Percentiles rank a stretch among this genome's conserved stretches.
Evolutionary conservation across 2,888 invertebrate species (phyloP).

Genomic region (Hipparchia semele): DNA sequence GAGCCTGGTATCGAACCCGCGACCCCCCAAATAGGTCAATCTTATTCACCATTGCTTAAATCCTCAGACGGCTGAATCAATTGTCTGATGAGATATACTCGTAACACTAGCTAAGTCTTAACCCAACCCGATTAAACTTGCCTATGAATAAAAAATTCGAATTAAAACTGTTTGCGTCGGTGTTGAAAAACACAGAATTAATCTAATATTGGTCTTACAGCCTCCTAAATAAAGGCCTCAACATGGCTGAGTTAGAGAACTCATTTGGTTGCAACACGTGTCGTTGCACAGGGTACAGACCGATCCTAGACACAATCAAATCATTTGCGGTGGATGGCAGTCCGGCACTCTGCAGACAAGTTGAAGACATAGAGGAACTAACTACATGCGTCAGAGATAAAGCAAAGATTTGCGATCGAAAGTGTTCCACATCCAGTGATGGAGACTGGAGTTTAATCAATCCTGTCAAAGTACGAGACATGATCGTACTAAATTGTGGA

Average conservation of each 20-base stretch:
- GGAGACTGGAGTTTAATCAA: slow-evolving; percentile 62
- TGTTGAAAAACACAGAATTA: too few species aligned
- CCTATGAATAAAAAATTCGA: too few species aligned
- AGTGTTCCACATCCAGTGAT: slow-evolving; percentile 56
- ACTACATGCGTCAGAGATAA: slow-evolving; percentile 51
- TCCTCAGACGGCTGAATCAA: too few species aligned
- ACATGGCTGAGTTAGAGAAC: slow-evolving; percentile 87
- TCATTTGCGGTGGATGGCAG: slow-evolving; percentile 85
- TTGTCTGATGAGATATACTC: too few species aligned
- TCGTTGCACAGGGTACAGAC: slow-evolving; percentile 90
- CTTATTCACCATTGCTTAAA: too few species aligned
- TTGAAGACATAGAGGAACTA: slow-evolving; percentile 77
- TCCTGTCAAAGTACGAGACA: slow-evolving; percentile 47
- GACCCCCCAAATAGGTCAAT: too few species aligned
- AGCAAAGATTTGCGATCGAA: slow-evolving; percentile 52
- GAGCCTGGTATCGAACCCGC: too few species aligned
- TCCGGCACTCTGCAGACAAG: slow-evolving; percentile 70
- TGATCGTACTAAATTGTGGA: slow-evolving; percentile 76
- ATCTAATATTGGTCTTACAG: slow-evolving; percentile 51
- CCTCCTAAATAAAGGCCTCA: slow-evolving; percentile 77
- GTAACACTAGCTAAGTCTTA: too few species aligned
- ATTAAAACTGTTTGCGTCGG: too few species aligned
- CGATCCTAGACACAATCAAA: slow-evolving; percentile 90
- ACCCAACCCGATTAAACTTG: too few species aligned
- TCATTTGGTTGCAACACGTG: slow-evolving; percentile 91